Evolutionary conservation across 2,113 vertebrate species (phyloP).

Genomic region (Gopherus flavomarginatus): DNA sequence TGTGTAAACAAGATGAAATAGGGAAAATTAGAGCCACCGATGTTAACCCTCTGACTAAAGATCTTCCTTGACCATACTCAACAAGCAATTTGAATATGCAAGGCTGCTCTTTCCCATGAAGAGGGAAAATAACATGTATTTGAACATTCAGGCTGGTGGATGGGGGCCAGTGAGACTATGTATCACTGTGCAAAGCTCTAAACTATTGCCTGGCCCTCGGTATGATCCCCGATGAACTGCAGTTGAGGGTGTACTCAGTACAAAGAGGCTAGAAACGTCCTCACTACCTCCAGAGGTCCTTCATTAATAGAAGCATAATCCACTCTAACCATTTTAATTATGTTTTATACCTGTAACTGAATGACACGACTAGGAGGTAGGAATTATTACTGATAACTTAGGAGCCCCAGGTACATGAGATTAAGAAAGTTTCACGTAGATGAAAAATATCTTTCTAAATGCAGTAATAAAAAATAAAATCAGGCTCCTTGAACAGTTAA

Average conservation of each 20-base stretch:
- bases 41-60: not conserved
- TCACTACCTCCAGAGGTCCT: not conserved
- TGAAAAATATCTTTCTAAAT: not conserved
- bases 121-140: too few relatives aligned
- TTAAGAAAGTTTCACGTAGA: not conserved
- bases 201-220: not conserved
- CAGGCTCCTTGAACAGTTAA: not conserved
- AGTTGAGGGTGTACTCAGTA: not conserved
- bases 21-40: not conserved
- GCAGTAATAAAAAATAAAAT: not conserved
- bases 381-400: not conserved
- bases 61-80: not conserved
- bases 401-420: not conserved
- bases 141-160: accelerated
- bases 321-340: not conserved
- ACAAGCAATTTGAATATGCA: not conserved
- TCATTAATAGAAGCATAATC: not conserved
- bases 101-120: not conserved
- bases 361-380: not conserved
- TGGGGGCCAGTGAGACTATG: accelerated
- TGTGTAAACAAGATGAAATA: not conserved
- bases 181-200: accelerated
- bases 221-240: accelerated
- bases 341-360: not conserved
- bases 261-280: accelerated